These are phyloP conservation scores for Hirtodrosophila alboralis DNA, from an alignment of 2,888 invertebrate genomes.

Conservation along the genomic window DNA sequence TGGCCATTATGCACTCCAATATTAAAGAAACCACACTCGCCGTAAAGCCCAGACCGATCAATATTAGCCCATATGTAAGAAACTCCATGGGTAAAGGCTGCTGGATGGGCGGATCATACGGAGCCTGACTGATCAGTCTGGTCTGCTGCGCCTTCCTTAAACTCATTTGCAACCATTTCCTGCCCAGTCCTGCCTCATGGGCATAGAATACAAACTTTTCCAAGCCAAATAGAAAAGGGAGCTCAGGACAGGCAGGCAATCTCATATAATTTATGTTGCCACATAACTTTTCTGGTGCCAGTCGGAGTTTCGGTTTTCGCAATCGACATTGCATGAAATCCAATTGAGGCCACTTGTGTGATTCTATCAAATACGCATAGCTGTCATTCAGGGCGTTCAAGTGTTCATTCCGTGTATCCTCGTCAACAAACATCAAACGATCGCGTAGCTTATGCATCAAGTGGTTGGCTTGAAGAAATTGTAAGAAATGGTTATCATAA, in stretches of 20 bases:
- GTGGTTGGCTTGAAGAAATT: neutral
- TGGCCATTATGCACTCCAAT: slow-evolving; percentile 6
- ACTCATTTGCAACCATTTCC: slow-evolving; percentile 6
- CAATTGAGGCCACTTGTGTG: neutral
- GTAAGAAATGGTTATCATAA: neutral
- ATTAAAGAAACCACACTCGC: neutral
- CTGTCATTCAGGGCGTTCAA: slow-evolving; percentile 7
- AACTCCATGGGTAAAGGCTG: neutral
- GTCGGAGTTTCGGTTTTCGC: slow-evolving; percentile 2
- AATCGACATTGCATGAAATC: slow-evolving; percentile 7
- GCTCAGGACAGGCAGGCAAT: neutral
- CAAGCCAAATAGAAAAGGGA: neutral
- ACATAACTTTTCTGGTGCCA: slow-evolving; percentile 1
- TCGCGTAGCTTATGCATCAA: neutral
- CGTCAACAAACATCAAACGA: slow-evolving; percentile 3
- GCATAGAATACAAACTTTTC: neutral
- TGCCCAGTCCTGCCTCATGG: neutral
- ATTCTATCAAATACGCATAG: slow-evolving; percentile 5
- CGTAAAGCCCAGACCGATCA: neutral
- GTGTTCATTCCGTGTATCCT: slow-evolving; percentile 4
- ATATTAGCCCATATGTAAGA: fast-evolving
- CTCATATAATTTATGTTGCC: neutral
- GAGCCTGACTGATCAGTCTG: neutral
- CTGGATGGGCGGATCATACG: neutral
- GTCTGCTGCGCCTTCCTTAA: neutral